phyloP scores from a whole-genome alignment of 2,113 vertebrate species.

The Tympanuchus pallidicinctus region DNA sequence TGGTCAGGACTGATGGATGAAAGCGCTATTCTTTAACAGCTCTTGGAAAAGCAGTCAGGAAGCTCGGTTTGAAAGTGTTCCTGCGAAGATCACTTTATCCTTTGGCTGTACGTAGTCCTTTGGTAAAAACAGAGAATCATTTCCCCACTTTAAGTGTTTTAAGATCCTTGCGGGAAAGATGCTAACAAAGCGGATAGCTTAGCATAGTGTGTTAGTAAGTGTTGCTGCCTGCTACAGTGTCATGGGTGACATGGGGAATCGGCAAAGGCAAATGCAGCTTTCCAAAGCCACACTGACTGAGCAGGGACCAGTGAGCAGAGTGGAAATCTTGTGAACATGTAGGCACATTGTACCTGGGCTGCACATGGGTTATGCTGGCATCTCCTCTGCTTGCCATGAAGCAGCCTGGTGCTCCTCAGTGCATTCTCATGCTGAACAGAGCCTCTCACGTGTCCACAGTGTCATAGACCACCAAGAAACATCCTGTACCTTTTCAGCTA shows the following conservation, averaged over 20 bases:
- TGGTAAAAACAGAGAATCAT: background rate
- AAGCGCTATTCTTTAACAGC: background rate
- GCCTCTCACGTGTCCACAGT: background rate
- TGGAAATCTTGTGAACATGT: background rate
- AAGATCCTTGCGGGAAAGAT: background rate
- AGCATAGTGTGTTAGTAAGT: background rate
- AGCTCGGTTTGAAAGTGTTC: background rate
- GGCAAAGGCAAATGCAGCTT: background rate
- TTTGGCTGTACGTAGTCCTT: conserved; percentile 3
- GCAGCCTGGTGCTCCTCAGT: background rate
- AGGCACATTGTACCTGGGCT: background rate
- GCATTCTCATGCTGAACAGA: background rate
- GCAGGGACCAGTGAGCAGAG: background rate
- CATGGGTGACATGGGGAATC: background rate
- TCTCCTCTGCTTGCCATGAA: background rate
- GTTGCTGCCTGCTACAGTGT: background rate
- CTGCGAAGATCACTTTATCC: background rate
- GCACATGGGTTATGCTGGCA: background rate
- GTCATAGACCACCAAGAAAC: background rate
- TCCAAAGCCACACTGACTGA: background rate
- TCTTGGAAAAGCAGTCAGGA: conserved; percentile 18
- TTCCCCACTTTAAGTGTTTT: background rate
- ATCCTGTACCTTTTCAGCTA: background rate
- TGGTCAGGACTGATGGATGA: background rate
- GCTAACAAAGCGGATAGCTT: background rate